A percentile compares a stretch with the other conserved stretches of the same genome.
Evolutionary conservation across 2,797 vertebrate species (phyloP).

Genomic region (Helicolenus hilgendorfi): DNA sequence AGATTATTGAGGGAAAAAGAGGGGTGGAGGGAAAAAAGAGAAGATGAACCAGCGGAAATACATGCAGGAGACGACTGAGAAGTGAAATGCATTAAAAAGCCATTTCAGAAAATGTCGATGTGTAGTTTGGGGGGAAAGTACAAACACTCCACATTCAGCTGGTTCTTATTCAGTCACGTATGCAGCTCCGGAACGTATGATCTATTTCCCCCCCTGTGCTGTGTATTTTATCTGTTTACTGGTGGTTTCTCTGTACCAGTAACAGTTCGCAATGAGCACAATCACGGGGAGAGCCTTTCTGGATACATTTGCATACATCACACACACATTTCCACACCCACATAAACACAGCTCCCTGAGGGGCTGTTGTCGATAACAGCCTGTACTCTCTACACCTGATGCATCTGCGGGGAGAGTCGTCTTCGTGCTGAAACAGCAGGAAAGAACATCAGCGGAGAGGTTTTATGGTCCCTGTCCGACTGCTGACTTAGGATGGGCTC

Average conservation of each 20-base stretch:
- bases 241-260: neutral
- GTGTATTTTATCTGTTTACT: slow-evolving; percentile 8
- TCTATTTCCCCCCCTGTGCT: neutral
- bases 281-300: neutral
- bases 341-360: slow-evolving; percentile 41
- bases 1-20: neutral
- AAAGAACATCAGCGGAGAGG: slow-evolving; percentile 43
- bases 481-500: slow-evolving; percentile 61
- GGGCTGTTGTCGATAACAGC: slow-evolving; percentile 71
- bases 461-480: slow-evolving; percentile 63
- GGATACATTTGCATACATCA: slow-evolving; percentile 50
- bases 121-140: slow-evolving; percentile 5
- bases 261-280: slow-evolving; percentile 11
- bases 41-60: neutral
- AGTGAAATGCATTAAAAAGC: neutral
- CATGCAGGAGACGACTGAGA: neutral
- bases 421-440: slow-evolving; percentile 62
- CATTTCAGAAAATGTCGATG: slow-evolving; percentile 15
- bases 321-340: slow-evolving; percentile 53
- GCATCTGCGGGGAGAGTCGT: slow-evolving; percentile 49
- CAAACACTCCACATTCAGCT: slow-evolving; percentile 6
- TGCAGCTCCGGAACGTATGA: neutral
- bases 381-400: slow-evolving; percentile 69
- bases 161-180: slow-evolving; percentile 4
- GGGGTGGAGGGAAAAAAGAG: neutral